A percentile compares a stretch with the other conserved stretches of the same genome.
Evolutionary conservation across 2,797 vertebrate genomes (phyloP).

Genomic region (Triplophysa yarkandensis): DNA sequence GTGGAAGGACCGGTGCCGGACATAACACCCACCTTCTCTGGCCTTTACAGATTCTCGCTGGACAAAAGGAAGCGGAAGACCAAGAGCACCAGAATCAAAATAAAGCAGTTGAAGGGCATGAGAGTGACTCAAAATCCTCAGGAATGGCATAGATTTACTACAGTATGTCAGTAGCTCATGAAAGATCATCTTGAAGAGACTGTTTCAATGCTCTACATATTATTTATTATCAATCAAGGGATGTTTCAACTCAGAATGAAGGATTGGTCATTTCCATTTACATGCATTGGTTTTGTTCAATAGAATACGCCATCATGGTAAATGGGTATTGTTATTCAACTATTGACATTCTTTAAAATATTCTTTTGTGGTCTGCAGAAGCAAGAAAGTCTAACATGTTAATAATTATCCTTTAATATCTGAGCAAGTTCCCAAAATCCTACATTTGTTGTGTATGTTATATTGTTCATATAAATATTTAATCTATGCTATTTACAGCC

Average conservation of each 20-base stretch:
- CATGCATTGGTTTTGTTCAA: too few relatives aligned
- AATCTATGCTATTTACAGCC: neutral
- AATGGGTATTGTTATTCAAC: too few relatives aligned
- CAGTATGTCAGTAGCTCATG: neutral
- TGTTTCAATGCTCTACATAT: constrained; percentile 4
- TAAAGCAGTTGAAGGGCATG: constrained; percentile 33
- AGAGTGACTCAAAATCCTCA: constrained; percentile 37
- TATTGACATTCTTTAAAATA: too few relatives aligned
- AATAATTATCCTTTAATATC: neutral
- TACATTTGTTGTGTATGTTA: neutral
- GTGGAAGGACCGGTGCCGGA: constrained; percentile 56
- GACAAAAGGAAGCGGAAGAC: constrained; percentile 64
- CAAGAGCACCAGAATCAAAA: constrained; percentile 58
- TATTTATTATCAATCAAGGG: constrained; percentile 27
- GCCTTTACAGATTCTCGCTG: constrained; percentile 73
- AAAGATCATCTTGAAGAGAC: neutral
- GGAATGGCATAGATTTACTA: constrained; percentile 34
- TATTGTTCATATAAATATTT: neutral
- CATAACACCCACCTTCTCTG: constrained; percentile 62
- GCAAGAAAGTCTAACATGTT: too few relatives aligned
- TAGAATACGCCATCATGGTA: too few relatives aligned
- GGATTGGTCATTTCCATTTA: too few relatives aligned
- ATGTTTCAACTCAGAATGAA: too few relatives aligned
- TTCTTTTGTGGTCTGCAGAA: too few relatives aligned
- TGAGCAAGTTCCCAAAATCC: neutral